These are phyloP conservation scores for Lymantria dispar DNA, from an alignment of 2,888 invertebrate species.

Conservation along the genomic window DNA sequence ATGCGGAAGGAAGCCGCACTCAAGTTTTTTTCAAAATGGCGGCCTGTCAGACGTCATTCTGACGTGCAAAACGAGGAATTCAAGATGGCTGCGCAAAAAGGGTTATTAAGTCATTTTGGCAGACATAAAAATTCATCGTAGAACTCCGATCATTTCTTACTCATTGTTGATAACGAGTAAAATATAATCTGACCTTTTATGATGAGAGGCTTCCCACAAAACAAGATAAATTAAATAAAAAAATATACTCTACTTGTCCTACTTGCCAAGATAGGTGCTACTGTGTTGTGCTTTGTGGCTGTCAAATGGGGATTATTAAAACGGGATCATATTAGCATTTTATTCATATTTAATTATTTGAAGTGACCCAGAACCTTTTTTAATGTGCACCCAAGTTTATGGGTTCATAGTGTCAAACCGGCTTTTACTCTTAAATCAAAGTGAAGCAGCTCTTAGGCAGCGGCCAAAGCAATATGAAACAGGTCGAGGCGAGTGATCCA, in stretches of 20 bases:
- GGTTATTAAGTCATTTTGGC: constrained; percentile 50
- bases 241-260: no score
- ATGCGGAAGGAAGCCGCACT: constrained; percentile 80
- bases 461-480: constrained; percentile 79
- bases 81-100: constrained; percentile 71
- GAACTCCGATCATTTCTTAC: constrained; percentile 14
- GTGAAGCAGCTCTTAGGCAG: constrained; percentile 72
- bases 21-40: constrained; percentile 81
- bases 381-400: constrained; percentile 42
- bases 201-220: no score
- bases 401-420: constrained; percentile 62
- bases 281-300: no score
- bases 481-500: constrained; percentile 71
- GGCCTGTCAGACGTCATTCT: constrained; percentile 71
- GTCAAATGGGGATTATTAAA: no score
- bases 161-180: not conserved
- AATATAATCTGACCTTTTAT: not conserved
- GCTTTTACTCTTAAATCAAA: constrained; percentile 79
- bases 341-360: constrained; percentile 26
- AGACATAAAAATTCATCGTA: constrained; percentile 30
- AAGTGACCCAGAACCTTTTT: constrained; percentile 46
- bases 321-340: no score
- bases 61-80: constrained; percentile 65
- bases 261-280: no score
- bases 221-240: no score